Evolutionary conservation across 2,888 invertebrate genomes (phyloP), one percentile per base, ranked within the genome.

Genomic region (Malacosoma neustria): DNA sequence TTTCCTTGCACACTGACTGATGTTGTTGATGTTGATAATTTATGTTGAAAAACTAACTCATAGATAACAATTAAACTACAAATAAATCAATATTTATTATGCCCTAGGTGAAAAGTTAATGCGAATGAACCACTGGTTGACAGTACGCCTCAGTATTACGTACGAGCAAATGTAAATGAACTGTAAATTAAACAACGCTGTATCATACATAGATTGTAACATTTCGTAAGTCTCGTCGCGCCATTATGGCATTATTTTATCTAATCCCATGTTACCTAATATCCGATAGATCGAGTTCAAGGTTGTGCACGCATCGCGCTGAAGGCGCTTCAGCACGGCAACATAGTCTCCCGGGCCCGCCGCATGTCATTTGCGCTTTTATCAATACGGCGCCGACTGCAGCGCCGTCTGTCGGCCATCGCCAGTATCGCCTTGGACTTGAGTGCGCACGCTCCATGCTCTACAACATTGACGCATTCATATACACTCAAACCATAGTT

Each of bases 401-500:
- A 71, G 68, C 80, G 81, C 82, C 80, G 72, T 62, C 81, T 68
- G 52, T 39, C 65, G 79, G 63, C 59, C 51, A 54, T 43, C 61
- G 64, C 48, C 77, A 79, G 80, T 77, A 72, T 59, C 48, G 43
- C 44, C 46, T 48, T 54, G 59, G 70, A 54, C 58, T 58, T 64
- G 61, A 77, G 52, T 81, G 84, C 84, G 84, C 82, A 81, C 71
- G 61, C 82, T 76, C 84, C 66, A 51, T 68, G 61, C 56, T 62
- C 65, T 63, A 61, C 65, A 54, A 65, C 64, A 60, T 66, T 67
- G 69, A 70, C 66, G 77, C 76, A 79, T 75, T 69, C 64, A 57
- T 61, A 62, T 59, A 22, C 22, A 22, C 65, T 50, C 54, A 58
- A 62, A 56, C 49, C 55, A 61, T 50, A 55, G 62, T 61, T 54